Percentiles rank a stretch among this genome's conserved stretches.
These are phyloP conservation scores for Drosophila paulistorum DNA, from an alignment of 1,140 invertebrate genomes.

Conservation along the genomic window DNA sequence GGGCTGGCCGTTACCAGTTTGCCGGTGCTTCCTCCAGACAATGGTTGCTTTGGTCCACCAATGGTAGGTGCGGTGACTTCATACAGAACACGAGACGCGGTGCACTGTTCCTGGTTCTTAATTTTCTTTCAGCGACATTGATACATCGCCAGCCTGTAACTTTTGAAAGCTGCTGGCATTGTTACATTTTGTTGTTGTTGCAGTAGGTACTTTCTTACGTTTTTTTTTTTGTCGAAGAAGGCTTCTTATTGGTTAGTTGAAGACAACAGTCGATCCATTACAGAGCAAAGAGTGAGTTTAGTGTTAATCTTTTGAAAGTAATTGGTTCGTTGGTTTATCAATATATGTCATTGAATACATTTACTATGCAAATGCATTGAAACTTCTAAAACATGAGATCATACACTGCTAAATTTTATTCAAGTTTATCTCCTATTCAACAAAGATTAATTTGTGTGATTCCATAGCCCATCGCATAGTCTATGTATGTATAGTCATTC, in stretches of 20 bases:
- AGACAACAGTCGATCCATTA: slow-evolving; percentile 3
- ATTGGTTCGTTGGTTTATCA: no score
- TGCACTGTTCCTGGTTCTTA: slow-evolving; percentile 22
- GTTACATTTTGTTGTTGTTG: slow-evolving; percentile 49
- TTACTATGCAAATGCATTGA: no score
- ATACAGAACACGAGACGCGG: slow-evolving; percentile 48
- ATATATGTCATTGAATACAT: no score
- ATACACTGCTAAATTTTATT: neutral
- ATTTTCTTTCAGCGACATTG: slow-evolving; percentile 58
- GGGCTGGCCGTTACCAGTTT: slow-evolving; percentile 36
- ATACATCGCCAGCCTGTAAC: slow-evolving; percentile 69
- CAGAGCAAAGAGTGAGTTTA: no score
- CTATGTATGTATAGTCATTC: slow-evolving; percentile 21
- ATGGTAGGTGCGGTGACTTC: slow-evolving; percentile 42
- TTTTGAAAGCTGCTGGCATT: slow-evolving; percentile 75
- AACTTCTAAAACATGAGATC: no score
- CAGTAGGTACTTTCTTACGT: neutral
- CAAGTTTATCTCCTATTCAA: neutral
- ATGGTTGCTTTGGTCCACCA: slow-evolving; percentile 47
- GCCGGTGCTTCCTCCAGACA: slow-evolving; percentile 20
- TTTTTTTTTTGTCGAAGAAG: slow-evolving; percentile 43
- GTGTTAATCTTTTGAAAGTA: no score
- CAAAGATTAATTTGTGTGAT: neutral
- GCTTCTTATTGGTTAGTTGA: slow-evolving; percentile 35
- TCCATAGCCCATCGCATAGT: neutral